Conservation (phyloP, 2,113 vertebrate genomes). For the Gymnarchus niloticus region DNA sequence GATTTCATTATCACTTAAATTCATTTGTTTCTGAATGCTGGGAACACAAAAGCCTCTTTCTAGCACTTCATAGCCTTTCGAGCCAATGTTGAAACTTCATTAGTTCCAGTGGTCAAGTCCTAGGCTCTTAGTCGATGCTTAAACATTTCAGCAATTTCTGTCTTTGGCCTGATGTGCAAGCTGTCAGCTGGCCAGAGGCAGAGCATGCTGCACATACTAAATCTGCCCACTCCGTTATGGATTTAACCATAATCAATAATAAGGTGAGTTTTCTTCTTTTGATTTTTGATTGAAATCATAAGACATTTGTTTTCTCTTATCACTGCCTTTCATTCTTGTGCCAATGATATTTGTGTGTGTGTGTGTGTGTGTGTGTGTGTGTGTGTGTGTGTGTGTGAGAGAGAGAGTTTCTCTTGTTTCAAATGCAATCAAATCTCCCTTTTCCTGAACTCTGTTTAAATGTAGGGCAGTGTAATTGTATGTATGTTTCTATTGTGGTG, state of each 20-base stretch:
- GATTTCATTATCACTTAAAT: neutral
- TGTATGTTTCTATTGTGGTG: neutral
- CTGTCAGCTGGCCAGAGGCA: neutral
- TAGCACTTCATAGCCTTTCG: neutral
- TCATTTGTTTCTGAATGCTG: neutral
- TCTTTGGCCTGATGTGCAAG: neutral
- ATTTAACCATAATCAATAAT: constrained; percentile 2
- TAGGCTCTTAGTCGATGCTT: neutral
- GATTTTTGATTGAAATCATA: neutral
- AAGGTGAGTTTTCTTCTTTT: neutral
- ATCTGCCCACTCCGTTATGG: neutral
- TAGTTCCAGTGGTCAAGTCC: neutral
- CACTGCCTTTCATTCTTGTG: neutral
- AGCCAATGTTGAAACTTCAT: neutral
- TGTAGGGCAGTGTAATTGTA: neutral
- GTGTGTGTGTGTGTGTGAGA: neutral
- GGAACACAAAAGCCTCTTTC: neutral
- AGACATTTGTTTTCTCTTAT: neutral
- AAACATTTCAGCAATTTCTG: neutral
- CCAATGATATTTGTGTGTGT: neutral
- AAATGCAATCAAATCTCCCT: neutral
- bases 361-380: neutral
- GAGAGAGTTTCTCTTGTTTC: too few relatives aligned
- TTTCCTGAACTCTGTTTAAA: neutral
- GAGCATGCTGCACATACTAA: neutral